Conservation (phyloP, 2,888 invertebrate species). For the Carpatolechia fugitivella region DNA sequence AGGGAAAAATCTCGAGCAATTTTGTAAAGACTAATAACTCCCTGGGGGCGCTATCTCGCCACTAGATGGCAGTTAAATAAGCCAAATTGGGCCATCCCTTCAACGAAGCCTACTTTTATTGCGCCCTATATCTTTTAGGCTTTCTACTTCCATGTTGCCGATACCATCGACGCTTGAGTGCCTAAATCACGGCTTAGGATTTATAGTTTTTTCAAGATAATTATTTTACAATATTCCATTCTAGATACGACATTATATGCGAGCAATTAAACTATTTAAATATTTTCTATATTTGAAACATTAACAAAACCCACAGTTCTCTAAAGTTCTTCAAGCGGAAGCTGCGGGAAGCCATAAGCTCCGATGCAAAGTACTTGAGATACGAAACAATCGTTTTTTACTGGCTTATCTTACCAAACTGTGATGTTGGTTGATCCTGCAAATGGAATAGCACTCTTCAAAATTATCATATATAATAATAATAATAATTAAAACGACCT, state of each 20-base stretch:
- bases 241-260: neutral
- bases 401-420: neutral
- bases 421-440: neutral
- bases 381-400: neutral
- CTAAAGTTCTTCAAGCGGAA: neutral
- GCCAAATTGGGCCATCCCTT: conserved; percentile 66
- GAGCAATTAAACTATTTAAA: no score
- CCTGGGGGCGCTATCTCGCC: conserved; percentile 49
- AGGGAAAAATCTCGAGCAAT: conserved; percentile 57
- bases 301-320: no score
- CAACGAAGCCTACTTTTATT: conserved; percentile 51
- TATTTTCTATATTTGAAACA: no score
- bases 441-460: neutral
- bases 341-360: no score
- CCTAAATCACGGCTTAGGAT: conserved; percentile 23
- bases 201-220: neutral
- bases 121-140: conserved; percentile 50
- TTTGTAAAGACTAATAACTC: conserved; percentile 63
- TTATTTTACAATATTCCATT: neutral
- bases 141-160: conserved; percentile 39
- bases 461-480: no score
- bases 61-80: conserved; percentile 66
- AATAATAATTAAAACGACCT: no score
- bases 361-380: neutral
- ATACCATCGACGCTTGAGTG: conserved; percentile 46